A percentile compares a stretch with the other conserved stretches of the same genome.
phyloP scores from a whole-genome alignment of 37 sponge, comb jelly and placozoan genomes.

The Aplysina aerophoba region DNA sequence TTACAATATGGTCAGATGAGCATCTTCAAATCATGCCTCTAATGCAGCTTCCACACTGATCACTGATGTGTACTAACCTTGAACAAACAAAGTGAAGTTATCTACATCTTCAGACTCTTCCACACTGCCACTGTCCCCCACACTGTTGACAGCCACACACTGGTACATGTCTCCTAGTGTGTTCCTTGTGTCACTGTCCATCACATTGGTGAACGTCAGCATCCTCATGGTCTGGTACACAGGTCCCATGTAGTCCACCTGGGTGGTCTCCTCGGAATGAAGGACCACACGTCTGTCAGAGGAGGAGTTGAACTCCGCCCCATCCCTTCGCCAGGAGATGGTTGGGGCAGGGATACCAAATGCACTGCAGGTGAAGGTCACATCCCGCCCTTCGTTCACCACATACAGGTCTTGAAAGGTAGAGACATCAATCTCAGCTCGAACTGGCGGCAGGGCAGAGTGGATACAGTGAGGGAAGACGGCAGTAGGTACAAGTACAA shows the following conservation, averaged over 20 bases:
- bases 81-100: conserved; percentile 45
- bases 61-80: conserved; percentile 33
- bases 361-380: conserved; percentile 59
- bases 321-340: conserved; percentile 52
- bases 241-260: too few relatives aligned
- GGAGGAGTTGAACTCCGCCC: neutral
- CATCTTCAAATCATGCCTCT: neutral
- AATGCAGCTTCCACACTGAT: neutral
- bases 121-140: conserved; percentile 3
- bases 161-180: neutral
- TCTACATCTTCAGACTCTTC: neutral
- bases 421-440: too few relatives aligned
- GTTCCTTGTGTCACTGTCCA: too few relatives aligned
- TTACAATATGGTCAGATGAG: neutral
- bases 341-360: conserved; percentile 64
- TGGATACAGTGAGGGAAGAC: too few relatives aligned
- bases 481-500: too few relatives aligned
- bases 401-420: too few relatives aligned
- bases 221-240: too few relatives aligned
- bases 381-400: conserved; percentile 38
- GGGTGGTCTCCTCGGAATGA: too few relatives aligned
- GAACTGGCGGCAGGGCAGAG: too few relatives aligned
- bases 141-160: conserved; percentile 46
- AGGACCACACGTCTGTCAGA: too few relatives aligned
- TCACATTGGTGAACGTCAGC: too few relatives aligned